Percentiles rank a stretch among this genome's conserved stretches.
Evolutionary conservation across 2,797 vertebrate species (phyloP).

Genomic region (Helostoma temminkii): DNA sequence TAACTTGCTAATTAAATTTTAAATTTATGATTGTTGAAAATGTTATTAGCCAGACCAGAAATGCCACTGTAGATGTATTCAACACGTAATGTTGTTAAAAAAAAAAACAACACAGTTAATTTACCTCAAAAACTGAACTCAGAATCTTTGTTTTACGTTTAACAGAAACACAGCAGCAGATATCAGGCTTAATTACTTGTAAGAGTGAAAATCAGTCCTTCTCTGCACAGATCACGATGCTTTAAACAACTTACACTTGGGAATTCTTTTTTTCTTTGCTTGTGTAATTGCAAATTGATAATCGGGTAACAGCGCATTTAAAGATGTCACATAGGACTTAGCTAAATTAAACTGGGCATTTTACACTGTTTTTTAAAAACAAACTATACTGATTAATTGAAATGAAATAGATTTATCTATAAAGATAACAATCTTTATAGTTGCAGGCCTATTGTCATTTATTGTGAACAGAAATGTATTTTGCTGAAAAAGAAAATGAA

Average conservation of each 20-base stretch:
- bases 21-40: not conserved
- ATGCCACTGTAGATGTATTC: too few relatives aligned
- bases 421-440: not conserved
- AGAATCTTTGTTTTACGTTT: too few relatives aligned
- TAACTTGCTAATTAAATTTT: not conserved
- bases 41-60: constrained; percentile 22
- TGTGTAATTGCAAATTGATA: not conserved
- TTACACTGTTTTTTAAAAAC: not conserved
- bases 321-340: not conserved
- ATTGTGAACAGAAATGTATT: not conserved
- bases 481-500: not conserved
- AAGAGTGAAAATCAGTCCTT: too few relatives aligned
- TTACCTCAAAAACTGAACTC: too few relatives aligned
- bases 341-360: not conserved
- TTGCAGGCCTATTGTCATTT: not conserved
- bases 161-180: too few relatives aligned
- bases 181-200: too few relatives aligned
- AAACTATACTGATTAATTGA: not conserved
- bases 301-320: not conserved
- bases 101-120: too few relatives aligned
- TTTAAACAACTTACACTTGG: not conserved
- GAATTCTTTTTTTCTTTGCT: not conserved
- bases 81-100: too few relatives aligned
- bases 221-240: too few relatives aligned
- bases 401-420: not conserved